Evolutionary conservation across 2,888 invertebrate species (phyloP).

Genomic region (Drepanosiphum platanoidis): DNA sequence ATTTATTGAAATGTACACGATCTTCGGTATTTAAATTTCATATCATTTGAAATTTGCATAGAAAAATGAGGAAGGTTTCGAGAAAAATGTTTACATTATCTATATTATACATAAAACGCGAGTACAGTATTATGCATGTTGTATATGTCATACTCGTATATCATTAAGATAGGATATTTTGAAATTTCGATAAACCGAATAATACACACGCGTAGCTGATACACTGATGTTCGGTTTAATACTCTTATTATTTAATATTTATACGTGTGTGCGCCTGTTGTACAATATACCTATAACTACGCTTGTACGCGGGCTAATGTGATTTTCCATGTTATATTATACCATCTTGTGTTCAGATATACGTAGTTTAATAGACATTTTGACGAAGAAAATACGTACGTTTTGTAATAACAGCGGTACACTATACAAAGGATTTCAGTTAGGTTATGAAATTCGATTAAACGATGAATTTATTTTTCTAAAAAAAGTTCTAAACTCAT

Average conservation of each 20-base stretch:
- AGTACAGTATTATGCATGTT: background rate
- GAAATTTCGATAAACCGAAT: constrained; percentile 1
- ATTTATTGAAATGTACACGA: background rate
- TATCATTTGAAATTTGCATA: background rate
- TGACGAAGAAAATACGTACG: background rate
- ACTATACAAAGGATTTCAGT: background rate
- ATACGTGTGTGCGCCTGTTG: background rate
- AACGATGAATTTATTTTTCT: background rate
- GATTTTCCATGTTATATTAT: constrained; percentile 5
- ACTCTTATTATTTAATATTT: background rate
- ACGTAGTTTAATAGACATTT: background rate
- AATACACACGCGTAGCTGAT: background rate
- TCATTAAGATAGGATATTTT: background rate
- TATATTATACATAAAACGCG: background rate
- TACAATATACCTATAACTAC: background rate
- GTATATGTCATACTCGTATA: background rate
- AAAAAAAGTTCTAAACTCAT: background rate
- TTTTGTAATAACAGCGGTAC: background rate
- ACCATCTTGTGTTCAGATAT: background rate
- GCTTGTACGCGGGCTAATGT: background rate
- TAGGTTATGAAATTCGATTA: background rate
- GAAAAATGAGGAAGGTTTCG: background rate
- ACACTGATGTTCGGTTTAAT: background rate
- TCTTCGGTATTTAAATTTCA: background rate
- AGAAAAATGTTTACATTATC: background rate